These are phyloP conservation scores for Erebia ligea DNA, from an alignment of 2,888 invertebrate genomes.

Conservation along the genomic window DNA sequence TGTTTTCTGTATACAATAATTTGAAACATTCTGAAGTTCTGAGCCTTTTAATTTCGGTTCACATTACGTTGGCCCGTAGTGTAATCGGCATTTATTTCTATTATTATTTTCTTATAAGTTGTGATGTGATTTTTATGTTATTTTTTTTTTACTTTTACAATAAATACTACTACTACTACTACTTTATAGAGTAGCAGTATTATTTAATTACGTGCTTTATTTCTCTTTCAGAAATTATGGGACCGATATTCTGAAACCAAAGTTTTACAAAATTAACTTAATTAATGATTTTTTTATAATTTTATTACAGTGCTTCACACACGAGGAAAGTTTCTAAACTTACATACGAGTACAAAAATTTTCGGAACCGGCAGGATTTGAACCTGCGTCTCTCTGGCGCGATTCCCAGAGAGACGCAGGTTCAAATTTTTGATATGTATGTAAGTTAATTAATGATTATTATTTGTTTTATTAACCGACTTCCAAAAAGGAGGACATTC, in stretches of 20 bases:
- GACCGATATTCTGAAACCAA: too few relatives aligned
- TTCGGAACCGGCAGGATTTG: too few relatives aligned
- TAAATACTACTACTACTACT: slow-evolving; percentile 12
- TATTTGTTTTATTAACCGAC: not conserved
- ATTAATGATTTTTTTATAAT: too few relatives aligned
- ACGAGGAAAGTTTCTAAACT: too few relatives aligned
- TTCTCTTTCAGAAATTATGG: slow-evolving; percentile 10
- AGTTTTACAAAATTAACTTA: too few relatives aligned
- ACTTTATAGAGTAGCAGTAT: slow-evolving; percentile 6
- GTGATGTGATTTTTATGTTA: slow-evolving; percentile 36
- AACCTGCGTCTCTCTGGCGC: too few relatives aligned
- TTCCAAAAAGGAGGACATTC: not conserved
- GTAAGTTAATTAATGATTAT: too few relatives aligned
- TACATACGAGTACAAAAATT: too few relatives aligned
- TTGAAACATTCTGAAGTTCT: not conserved
- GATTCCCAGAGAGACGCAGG: too few relatives aligned
- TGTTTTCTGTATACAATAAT: too few relatives aligned
- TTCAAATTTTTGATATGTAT: too few relatives aligned
- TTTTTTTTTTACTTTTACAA: slow-evolving; percentile 33
- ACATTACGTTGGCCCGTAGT: slow-evolving; percentile 48
- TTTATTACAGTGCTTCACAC: too few relatives aligned
- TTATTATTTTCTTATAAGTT: slow-evolving; percentile 37
- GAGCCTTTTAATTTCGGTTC: not conserved
- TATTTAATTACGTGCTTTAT: not conserved
- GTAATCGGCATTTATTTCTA: slow-evolving; percentile 65